Evolutionary conservation across 1,140 invertebrate species (phyloP).

Genomic region (Lutraria rhynchaena): DNA sequence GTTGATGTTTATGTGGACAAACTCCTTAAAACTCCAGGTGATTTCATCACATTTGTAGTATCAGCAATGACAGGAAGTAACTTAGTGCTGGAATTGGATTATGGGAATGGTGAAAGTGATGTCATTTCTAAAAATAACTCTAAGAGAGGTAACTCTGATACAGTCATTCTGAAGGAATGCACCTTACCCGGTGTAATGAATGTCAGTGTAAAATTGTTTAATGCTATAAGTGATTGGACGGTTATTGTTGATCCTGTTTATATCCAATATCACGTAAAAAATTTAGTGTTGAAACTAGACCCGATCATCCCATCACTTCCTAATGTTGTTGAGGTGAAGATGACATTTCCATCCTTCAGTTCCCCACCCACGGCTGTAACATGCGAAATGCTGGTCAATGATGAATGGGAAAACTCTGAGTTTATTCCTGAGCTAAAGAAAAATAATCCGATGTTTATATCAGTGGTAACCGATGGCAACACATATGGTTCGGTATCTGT

Average conservation of each 20-base stretch:
- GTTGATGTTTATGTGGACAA: slow-evolving; percentile 36
- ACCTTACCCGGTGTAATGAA: slow-evolving; percentile 18
- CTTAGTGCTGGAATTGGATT: slow-evolving; percentile 38
- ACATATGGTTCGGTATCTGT: slow-evolving; percentile 46
- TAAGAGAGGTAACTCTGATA: slow-evolving; percentile 38
- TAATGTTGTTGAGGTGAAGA: slow-evolving; percentile 6
- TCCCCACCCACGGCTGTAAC: slow-evolving; percentile 58
- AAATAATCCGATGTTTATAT: slow-evolving; percentile 5
- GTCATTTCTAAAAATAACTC: slow-evolving; percentile 46
- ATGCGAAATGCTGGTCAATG: slow-evolving; percentile 22
- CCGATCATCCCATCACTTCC: slow-evolving; percentile 44
- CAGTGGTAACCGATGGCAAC: slow-evolving; percentile 1
- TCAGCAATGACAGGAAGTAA: slow-evolving; percentile 54
- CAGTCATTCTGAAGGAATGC: slow-evolving; percentile 24
- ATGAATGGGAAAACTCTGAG: not conserved
- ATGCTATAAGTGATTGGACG: slow-evolving; percentile 19
- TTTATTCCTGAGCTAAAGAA: slow-evolving; percentile 22
- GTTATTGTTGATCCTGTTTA: slow-evolving; percentile 10
- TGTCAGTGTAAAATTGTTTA: slow-evolving; percentile 35
- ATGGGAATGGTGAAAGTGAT: slow-evolving; percentile 45
- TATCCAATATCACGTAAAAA: slow-evolving; percentile 57
- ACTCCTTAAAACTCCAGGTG: slow-evolving; percentile 8
- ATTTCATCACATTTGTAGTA: slow-evolving; percentile 6
- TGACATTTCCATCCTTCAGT: slow-evolving; percentile 14
- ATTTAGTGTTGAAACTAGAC: slow-evolving; percentile 34